Evolutionary conservation across 2,113 vertebrate genomes (phyloP).

Genomic region (Platysternon megacephalum): DNA sequence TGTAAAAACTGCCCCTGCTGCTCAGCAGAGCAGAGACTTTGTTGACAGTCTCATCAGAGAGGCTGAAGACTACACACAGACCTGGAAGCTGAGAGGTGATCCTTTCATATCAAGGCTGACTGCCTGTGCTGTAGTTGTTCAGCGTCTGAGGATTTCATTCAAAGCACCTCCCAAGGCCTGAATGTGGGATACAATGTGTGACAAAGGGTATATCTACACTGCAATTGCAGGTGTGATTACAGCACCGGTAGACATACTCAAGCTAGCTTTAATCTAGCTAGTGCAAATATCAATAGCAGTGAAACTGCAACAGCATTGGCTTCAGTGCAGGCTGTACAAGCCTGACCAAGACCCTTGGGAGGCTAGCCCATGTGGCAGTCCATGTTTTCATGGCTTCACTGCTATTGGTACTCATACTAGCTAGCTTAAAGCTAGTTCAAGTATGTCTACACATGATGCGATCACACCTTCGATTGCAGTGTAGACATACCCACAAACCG

Average conservation of each 20-base stretch:
- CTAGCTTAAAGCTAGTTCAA: background rate
- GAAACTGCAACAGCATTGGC: background rate
- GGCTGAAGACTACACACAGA: background rate
- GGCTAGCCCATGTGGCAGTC: background rate
- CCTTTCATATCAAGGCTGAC: background rate
- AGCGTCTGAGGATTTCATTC: background rate
- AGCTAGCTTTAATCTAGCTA: background rate
- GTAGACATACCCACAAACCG: background rate
- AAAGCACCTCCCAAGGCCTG: background rate
- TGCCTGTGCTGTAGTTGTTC: background rate
- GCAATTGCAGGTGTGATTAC: background rate
- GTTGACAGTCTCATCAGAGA: background rate
- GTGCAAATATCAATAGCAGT: background rate
- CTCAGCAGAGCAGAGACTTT: background rate
- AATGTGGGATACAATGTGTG: background rate
- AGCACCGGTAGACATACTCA: background rate
- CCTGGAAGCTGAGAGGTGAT: background rate
- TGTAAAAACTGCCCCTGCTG: background rate
- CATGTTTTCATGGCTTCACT: background rate
- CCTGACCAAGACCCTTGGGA: background rate
- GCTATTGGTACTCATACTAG: background rate
- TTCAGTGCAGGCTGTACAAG: background rate
- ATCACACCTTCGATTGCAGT: background rate
- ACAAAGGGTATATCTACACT: background rate
- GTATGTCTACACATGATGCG: background rate